Conservation (phyloP, 2,888 invertebrate species). For the Dioctria linearis region DNA sequence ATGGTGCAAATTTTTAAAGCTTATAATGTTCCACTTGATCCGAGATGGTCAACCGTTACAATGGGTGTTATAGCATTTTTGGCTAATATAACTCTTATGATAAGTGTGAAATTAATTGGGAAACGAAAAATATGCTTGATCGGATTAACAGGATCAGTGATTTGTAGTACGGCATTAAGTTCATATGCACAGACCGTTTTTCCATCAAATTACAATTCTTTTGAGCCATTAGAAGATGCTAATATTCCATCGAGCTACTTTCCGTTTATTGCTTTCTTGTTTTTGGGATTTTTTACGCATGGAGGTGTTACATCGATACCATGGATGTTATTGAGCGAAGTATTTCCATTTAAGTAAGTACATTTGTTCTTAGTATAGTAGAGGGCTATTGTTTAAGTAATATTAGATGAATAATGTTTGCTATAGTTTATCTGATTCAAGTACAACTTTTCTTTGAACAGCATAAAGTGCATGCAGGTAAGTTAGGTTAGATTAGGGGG, state of each 20-base stretch:
- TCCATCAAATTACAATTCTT: constrained; percentile 71
- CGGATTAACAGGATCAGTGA: constrained; percentile 70
- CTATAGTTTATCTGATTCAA: no score
- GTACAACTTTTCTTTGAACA: no score
- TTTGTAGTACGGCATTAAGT: constrained; percentile 70
- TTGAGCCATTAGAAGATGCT: constrained; percentile 63
- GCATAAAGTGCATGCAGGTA: no score
- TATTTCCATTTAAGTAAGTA: constrained; percentile 74
- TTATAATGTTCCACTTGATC: constrained; percentile 65
- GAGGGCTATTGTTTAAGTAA: neutral
- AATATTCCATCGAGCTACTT: constrained; percentile 48
- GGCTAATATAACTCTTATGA: constrained; percentile 70
- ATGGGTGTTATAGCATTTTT: constrained; percentile 72
- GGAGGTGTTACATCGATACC: constrained; percentile 71
- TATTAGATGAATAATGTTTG: no score
- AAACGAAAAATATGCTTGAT: constrained; percentile 72
- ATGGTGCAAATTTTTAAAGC: constrained; percentile 74
- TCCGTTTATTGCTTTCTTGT: constrained; percentile 65
- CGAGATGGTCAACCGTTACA: constrained; percentile 73
- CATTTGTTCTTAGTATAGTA: neutral
- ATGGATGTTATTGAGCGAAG: constrained; percentile 75
- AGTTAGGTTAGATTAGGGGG: no score
- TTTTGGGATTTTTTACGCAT: constrained; percentile 59
- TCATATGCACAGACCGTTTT: constrained; percentile 70
- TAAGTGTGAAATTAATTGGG: constrained; percentile 71